Base-by-base conservation (phyloP, 2,113 vertebrate species). In the Eclectus roratus region DNA sequence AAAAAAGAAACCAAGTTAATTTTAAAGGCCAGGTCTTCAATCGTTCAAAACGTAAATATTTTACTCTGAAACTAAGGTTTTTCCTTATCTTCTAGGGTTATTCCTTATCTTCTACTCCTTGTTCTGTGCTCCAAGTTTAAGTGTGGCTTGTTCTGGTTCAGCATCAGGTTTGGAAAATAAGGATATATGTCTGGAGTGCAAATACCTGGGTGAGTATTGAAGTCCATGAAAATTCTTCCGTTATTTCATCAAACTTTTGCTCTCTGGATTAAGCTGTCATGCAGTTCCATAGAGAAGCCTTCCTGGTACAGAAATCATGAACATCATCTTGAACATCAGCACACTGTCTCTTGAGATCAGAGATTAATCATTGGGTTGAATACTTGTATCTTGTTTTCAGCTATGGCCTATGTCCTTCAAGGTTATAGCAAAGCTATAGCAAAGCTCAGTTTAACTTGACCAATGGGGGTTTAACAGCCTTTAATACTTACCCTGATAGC, bases 291-390 rank as follows among this genome's bases (percentile, higher is more conserved):
- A 31, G 28, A 91, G 55, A 81, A 74, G 23, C 24, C 8, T 7
- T 64, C 61, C 47, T 83, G 19, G 5, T 49, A 60, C 12, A 55
- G 33, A 10, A 83, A 23, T 10, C 4, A 11, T 61, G 58, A 60
- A 35, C 14, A 60, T 20, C 63, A 64, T 41, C 41, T 41, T 25
- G 6, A 66, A 12, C 7, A 14, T 4, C 27, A 65, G 33, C n/a
- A 28, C 0, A 0, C 5, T 69, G 7, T 53, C 19, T 73, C 31
- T 60, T 4, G 1, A 66, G 37, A 52, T 66, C 28, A 29, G 25
- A 46, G 41, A 35, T 53, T 49, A 83, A 46, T 63, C 39, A 28
- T 2, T 56, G 29, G 6, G 21, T 39, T 47, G 41, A 73, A 69
- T 13, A 61, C 3, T n/a, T 85, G 27, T 24, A 10, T 16, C 1